Evolutionary conservation across 1,140 invertebrate genomes (phyloP).

Genomic region (Cephus cinctus): DNA sequence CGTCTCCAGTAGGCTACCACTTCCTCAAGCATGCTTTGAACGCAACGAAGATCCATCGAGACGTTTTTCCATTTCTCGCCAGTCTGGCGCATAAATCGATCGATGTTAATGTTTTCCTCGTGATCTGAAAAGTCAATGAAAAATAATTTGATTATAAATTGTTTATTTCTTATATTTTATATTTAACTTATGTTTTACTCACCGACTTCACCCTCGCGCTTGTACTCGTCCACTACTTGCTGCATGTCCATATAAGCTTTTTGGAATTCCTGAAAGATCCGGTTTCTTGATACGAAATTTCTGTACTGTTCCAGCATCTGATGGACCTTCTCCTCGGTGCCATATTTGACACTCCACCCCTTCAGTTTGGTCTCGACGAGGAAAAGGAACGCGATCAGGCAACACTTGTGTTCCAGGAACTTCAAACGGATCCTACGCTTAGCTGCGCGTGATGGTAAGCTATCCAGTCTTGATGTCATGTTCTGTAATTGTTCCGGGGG

Average conservation of each 20-base stretch:
- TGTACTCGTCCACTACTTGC: conserved; percentile 88
- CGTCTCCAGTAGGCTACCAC: conserved; percentile 84
- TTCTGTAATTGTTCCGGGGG: conserved; percentile 77
- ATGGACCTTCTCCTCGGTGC: conserved; percentile 77
- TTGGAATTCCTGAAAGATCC: conserved; percentile 93
- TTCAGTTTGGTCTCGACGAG: conserved; percentile 86
- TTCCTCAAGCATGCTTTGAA: conserved; percentile 86
- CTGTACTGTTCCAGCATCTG: conserved; percentile 85
- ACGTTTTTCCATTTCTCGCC: conserved; percentile 87
- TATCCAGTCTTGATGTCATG: conserved; percentile 73
- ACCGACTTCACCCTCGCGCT: conserved; percentile 79
- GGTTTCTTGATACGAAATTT: conserved; percentile 87
- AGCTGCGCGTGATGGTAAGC: conserved; percentile 68
- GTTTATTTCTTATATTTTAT: conserved; percentile 4
- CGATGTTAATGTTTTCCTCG: conserved; percentile 74
- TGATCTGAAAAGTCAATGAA: conserved; percentile 56
- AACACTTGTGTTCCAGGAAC: conserved; percentile 90
- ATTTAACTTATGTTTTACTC: conserved; percentile 32
- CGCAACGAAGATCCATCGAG: conserved; percentile 85
- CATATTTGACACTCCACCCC: conserved; percentile 88
- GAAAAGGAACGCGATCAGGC: conserved; percentile 86
- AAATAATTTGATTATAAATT: background rate
- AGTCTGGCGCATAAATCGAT: conserved; percentile 82
- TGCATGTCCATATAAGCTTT: conserved; percentile 90
- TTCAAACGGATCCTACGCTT: conserved; percentile 80